phyloP scores from a whole-genome alignment of 2,888 invertebrate genomes.

The Rhorus exstirpatorius region DNA sequence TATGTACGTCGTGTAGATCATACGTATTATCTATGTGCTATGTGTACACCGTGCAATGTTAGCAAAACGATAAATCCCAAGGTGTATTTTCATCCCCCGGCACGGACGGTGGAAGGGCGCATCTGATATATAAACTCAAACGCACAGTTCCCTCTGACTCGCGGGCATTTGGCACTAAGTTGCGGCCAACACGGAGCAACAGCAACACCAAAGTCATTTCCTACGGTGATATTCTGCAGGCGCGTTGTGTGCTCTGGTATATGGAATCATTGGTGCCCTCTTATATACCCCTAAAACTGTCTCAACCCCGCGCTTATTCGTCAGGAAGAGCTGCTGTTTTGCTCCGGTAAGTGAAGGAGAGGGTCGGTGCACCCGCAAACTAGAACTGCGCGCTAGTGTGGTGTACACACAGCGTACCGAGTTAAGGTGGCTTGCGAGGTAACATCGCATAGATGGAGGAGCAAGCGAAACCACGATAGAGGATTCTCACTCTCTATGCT shows the following conservation, averaged over 20 bases:
- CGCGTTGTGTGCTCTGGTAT: slow-evolving; percentile 33
- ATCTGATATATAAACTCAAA: slow-evolving; percentile 26
- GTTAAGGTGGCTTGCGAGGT: slow-evolving; percentile 26
- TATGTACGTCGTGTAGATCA: slow-evolving; percentile 42
- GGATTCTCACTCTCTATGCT: slow-evolving; percentile 74
- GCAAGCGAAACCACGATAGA: slow-evolving; percentile 49
- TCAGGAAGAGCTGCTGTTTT: slow-evolving; percentile 51
- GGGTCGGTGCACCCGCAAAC: slow-evolving; percentile 74
- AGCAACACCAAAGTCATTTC: slow-evolving; percentile 72
- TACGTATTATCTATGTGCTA: slow-evolving; percentile 29
- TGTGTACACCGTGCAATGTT: slow-evolving; percentile 67
- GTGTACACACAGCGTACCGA: slow-evolving; percentile 11
- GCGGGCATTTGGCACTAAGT: slow-evolving; percentile 55
- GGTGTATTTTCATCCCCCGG: slow-evolving; percentile 48
- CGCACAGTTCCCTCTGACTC: slow-evolving; percentile 26
- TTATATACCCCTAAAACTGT: slow-evolving; percentile 44
- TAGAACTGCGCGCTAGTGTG: not conserved
- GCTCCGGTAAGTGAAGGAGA: slow-evolving; percentile 41
- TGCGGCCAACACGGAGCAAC: slow-evolving; percentile 44
- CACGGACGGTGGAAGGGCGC: not conserved
- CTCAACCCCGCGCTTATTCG: slow-evolving; percentile 66
- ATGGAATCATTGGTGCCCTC: slow-evolving; percentile 44
- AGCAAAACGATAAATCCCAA: slow-evolving; percentile 77
- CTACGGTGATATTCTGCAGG: slow-evolving; percentile 58
- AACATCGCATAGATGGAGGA: slow-evolving; percentile 40